Percentiles rank a stretch among this genome's conserved stretches.
Conservation (phyloP, 64 coral and sea anemone genomes). For the Actinia tenebrosa region DNA sequence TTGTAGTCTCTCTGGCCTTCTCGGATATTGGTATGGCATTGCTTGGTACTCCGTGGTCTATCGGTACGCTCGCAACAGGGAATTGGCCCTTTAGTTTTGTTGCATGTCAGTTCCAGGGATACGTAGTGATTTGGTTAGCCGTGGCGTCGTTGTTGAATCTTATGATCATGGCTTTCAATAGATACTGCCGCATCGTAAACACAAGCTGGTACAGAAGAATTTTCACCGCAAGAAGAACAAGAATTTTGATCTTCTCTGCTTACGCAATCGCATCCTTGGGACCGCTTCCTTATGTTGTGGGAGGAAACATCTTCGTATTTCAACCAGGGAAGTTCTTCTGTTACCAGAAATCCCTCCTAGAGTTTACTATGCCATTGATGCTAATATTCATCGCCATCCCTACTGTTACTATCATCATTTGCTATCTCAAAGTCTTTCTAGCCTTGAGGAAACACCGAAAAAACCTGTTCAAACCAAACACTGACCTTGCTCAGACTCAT, state of each 20-base stretch:
- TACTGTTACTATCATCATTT: neutral
- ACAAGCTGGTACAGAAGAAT: conserved; percentile 22
- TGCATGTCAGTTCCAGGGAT: conserved; percentile 58
- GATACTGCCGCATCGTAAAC: conserved; percentile 54
- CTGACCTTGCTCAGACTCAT: neutral
- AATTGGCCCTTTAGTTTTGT: conserved; percentile 29
- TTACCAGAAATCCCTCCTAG: neutral
- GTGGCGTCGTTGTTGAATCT: conserved; percentile 38
- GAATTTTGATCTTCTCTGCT: neutral
- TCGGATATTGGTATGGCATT: conserved; percentile 43
- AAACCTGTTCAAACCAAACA: neutral
- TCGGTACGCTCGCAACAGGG: conserved; percentile 3
- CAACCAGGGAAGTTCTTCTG: conserved; percentile 62
- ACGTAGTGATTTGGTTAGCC: conserved; percentile 30
- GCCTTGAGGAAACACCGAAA: neutral
- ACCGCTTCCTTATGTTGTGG: conserved; percentile 31
- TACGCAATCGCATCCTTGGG: neutral
- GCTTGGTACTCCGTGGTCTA: conserved; percentile 19
- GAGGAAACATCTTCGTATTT: conserved; percentile 29
- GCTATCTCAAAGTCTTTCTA: conserved; percentile 5
- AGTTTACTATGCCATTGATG: neutral
- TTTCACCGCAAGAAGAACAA: conserved; percentile 35
- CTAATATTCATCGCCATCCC: neutral
- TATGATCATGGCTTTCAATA: conserved; percentile 42
- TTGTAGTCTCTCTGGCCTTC: conserved; percentile 40